A percentile compares a stretch with the other conserved stretches of the same genome.
Conservation (phyloP, 2,113 vertebrate species). For the Ophthalmotilapia sp. region DNA sequence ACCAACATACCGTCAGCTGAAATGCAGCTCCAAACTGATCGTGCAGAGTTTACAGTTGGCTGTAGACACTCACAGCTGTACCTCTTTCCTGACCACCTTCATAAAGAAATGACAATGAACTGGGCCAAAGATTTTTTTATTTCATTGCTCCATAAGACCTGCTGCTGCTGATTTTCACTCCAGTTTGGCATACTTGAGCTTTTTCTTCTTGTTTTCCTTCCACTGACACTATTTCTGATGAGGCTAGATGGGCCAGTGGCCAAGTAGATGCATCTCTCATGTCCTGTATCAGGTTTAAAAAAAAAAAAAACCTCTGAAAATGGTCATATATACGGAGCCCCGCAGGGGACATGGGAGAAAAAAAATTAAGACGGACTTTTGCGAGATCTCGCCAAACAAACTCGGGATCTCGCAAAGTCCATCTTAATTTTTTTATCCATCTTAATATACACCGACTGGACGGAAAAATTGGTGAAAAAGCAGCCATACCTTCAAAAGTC, state of each 20-base stretch:
- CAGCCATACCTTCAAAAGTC: background rate
- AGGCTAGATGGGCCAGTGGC: background rate
- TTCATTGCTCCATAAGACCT: background rate
- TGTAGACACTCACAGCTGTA: background rate
- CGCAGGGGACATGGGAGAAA: too few species aligned
- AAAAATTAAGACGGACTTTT: too few species aligned
- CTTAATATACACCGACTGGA: background rate
- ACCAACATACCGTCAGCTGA: background rate
- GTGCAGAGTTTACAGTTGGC: background rate
- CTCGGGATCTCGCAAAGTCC: too few species aligned
- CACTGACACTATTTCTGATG: background rate
- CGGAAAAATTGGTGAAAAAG: background rate
- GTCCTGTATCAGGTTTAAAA: background rate
- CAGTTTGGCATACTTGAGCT: background rate
- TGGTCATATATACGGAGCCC: background rate
- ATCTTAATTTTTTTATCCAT: too few species aligned
- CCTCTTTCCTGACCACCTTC: background rate
- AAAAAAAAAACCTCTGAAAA: background rate
- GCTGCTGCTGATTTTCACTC: background rate
- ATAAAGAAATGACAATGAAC: background rate
- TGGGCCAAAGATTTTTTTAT: fast-evolving
- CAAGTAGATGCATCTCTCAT: background rate
- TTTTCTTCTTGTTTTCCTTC: background rate
- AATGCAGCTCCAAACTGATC: background rate
- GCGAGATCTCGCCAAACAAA: too few species aligned